phyloP scores from a whole-genome alignment of 2,797 vertebrate species.

The Pantherophis vulpinus region DNA sequence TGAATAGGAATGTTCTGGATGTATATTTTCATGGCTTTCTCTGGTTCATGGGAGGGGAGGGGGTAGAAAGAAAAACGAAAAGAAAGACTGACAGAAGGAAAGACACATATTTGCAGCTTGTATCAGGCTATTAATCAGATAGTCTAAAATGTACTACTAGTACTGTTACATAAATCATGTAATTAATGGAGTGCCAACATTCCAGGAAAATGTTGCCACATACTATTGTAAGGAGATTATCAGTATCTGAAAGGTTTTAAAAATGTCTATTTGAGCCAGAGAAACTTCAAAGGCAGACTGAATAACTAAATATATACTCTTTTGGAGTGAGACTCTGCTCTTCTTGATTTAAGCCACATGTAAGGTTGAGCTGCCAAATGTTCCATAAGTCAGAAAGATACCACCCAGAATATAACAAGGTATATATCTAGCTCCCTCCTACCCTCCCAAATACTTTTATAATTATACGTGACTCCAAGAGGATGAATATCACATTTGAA shows the following conservation, averaged over 20 bases:
- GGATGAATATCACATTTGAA: background rate
- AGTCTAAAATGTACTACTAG: constrained; percentile 15
- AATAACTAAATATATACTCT: constrained; percentile 48
- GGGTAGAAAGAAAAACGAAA: background rate
- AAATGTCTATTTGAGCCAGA: constrained; percentile 37
- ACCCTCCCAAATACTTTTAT: background rate
- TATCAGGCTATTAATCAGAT: constrained; percentile 32
- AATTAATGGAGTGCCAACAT: constrained; percentile 28
- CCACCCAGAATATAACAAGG: constrained; percentile 44
- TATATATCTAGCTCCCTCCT: fast-evolving
- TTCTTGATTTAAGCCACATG: constrained; percentile 63
- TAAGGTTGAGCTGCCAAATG: constrained; percentile 44
- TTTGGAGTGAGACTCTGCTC: constrained; percentile 50
- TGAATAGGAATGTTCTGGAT: background rate
- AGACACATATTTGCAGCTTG: constrained; percentile 2
- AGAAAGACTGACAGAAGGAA: background rate
- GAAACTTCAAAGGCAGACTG: constrained; percentile 55
- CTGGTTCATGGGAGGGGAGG: background rate
- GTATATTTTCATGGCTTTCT: background rate
- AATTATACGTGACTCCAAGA: background rate
- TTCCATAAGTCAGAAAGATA: constrained; percentile 45
- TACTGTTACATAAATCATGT: background rate
- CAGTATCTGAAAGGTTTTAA: constrained; percentile 34
- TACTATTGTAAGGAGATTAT: constrained; percentile 55
- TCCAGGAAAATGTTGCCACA: constrained; percentile 28